Percentiles rank a stretch among this genome's conserved stretches.
phyloP scores from a whole-genome alignment of 2,888 invertebrate genomes.

The Leucoma salicis region DNA sequence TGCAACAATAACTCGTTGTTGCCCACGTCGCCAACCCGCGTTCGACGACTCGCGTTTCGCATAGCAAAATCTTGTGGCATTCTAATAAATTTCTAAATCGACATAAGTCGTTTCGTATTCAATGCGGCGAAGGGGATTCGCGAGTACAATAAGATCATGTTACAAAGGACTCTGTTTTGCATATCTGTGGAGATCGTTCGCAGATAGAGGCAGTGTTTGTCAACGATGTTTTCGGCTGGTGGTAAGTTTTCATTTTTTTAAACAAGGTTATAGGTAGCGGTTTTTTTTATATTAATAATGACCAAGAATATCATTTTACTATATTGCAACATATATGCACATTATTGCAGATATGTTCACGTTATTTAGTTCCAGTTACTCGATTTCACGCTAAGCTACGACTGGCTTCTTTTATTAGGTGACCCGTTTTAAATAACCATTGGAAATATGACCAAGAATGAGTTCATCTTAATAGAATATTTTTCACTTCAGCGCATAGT shows the following conservation, averaged over 20 bases:
- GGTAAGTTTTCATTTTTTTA: conserved; percentile 49
- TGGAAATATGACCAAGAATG: too few relatives aligned
- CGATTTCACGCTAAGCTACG: too few relatives aligned
- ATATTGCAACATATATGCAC: too few relatives aligned
- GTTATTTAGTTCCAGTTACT: too few relatives aligned
- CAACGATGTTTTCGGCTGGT: conserved; percentile 51
- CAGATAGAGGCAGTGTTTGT: conserved; percentile 49
- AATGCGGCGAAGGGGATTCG: conserved; percentile 54
- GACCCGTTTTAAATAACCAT: too few relatives aligned
- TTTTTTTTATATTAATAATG: background rate
- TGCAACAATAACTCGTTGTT: conserved; percentile 59
- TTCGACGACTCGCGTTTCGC: conserved; percentile 51
- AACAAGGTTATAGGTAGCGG: background rate
- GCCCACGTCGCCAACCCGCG: conserved; percentile 42
- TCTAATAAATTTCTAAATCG: conserved; percentile 80
- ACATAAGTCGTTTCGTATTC: conserved; percentile 75
- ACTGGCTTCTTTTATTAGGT: too few relatives aligned
- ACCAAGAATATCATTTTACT: background rate
- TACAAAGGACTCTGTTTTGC: conserved; percentile 73
- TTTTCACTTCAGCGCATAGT: too few relatives aligned
- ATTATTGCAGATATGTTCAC: too few relatives aligned
- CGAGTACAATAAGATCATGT: conserved; percentile 78
- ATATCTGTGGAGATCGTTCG: conserved; percentile 65
- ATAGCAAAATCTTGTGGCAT: conserved; percentile 61
- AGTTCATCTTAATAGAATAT: too few relatives aligned